Evolutionary conservation across 2,797 vertebrate genomes (phyloP).

Genomic region (Pseudochromis fuscus): DNA sequence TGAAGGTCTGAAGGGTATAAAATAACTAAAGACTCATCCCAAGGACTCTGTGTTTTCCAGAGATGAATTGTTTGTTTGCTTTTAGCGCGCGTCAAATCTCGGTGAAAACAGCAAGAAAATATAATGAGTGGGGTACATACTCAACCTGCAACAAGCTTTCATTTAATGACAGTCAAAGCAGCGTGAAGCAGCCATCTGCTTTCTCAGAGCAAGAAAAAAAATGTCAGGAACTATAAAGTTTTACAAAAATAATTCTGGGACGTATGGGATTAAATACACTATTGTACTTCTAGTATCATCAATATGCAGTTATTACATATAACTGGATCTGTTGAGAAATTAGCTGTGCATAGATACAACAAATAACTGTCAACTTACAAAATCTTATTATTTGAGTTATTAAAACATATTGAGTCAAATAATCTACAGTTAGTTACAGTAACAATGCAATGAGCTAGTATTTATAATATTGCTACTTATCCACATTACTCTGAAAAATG

Average conservation of each 20-base stretch:
- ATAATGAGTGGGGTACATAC: neutral
- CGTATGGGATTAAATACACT: neutral
- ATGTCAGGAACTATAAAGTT: neutral
- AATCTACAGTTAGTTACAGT: too few relatives aligned
- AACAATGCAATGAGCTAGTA: too few relatives aligned
- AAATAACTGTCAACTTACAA: too few relatives aligned
- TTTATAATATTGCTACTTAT: too few relatives aligned
- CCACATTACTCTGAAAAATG: too few relatives aligned
- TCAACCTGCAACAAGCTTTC: slow-evolving; percentile 20
- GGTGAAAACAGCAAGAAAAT: neutral
- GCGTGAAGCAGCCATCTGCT: slow-evolving; percentile 4
- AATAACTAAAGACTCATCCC: slow-evolving; percentile 27
- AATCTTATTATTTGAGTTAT: too few relatives aligned
- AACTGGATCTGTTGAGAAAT: too few relatives aligned
- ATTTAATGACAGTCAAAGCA: slow-evolving; percentile 33
- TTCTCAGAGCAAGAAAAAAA: neutral
- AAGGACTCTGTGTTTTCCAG: slow-evolving; percentile 35
- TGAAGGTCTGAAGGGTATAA: slow-evolving; percentile 31
- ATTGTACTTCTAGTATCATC: neutral
- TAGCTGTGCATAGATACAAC: too few relatives aligned
- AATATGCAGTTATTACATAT: neutral
- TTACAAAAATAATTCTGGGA: neutral
- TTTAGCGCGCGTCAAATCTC: slow-evolving; percentile 26
- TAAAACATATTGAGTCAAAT: too few relatives aligned
- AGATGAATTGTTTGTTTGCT: slow-evolving; percentile 18